phyloP scores from a whole-genome alignment of 2,113 vertebrate genomes.

The Sigmodon hispidus region DNA sequence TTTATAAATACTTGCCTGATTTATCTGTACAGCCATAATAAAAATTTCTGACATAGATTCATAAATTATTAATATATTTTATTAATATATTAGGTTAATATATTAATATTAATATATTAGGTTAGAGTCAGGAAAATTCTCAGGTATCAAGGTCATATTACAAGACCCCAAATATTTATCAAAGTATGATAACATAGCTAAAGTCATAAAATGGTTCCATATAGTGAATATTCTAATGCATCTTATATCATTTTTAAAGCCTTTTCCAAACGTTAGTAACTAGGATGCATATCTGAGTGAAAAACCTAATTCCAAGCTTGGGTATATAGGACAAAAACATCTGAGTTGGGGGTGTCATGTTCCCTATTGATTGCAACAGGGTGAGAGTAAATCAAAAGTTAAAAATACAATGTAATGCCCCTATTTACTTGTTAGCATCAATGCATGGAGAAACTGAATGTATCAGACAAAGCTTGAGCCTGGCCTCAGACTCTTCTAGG shows the following conservation, averaged over 20 bases:
- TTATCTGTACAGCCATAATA: not conserved
- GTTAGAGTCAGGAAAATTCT: not conserved
- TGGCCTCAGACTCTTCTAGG: not conserved
- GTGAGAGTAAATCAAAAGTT: not conserved
- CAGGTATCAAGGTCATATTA: not conserved
- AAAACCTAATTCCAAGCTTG: not conserved
- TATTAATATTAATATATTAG: not conserved
- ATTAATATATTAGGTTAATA: not conserved
- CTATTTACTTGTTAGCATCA: not conserved
- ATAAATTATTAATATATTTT: not conserved
- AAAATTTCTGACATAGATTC: not conserved
- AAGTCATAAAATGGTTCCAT: not conserved
- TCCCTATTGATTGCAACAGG: not conserved
- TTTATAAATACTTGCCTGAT: not conserved
- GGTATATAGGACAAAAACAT: not conserved
- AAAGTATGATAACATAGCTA: not conserved
- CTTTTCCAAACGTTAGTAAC: not conserved
- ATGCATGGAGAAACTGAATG: not conserved
- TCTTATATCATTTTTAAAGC: not conserved
- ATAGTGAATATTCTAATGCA: not conserved
- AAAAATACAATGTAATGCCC: not conserved
- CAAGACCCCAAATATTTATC: not conserved
- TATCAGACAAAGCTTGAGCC: not conserved
- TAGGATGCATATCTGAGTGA: not conserved
- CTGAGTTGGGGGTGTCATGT: accelerated